Conservation (phyloP, 2,888 invertebrate genomes). For the Phaedon cochleariae region DNA sequence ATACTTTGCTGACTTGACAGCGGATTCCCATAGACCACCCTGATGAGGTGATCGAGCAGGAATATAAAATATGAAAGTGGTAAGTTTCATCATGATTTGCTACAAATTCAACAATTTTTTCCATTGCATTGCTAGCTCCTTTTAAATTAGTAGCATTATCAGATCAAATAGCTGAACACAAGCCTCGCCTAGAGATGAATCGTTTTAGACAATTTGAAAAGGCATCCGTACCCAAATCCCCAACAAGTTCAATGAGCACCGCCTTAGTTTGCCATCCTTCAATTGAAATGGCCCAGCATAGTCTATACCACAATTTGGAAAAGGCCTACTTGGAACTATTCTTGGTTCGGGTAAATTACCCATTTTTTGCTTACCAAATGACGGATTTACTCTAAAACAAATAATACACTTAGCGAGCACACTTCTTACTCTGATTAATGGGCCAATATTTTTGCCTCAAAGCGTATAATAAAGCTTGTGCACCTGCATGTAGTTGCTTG, state of each 20-base stretch:
- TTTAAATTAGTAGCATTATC: constrained; percentile 34
- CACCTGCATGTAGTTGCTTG: constrained; percentile 34
- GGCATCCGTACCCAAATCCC: constrained; percentile 20
- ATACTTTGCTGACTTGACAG: constrained; percentile 45
- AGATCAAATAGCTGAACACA: constrained; percentile 22
- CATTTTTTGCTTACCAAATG: constrained; percentile 28
- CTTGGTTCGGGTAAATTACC: constrained; percentile 31
- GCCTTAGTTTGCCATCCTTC: constrained; percentile 32
- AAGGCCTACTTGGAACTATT: constrained; percentile 30
- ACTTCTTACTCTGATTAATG: constrained; percentile 23
- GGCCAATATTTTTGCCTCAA: constrained; percentile 35
- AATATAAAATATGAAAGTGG: no score
- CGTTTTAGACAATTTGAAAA: constrained; percentile 30
- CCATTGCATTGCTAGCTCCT: constrained; percentile 23
- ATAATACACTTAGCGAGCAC: constrained; percentile 24
- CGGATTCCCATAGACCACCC: constrained; percentile 33
- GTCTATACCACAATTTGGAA: constrained; percentile 31
- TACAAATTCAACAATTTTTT: constrained; percentile 18
- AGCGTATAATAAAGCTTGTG: constrained; percentile 22
- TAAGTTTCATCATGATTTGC: background rate
- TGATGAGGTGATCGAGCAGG: constrained; percentile 47
- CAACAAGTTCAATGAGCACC: constrained; percentile 31
- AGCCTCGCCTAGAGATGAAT: constrained; percentile 30
- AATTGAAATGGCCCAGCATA: constrained; percentile 36
- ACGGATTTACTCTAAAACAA: constrained; percentile 32